A percentile compares a stretch with the other conserved stretches of the same genome.
phyloP scores from a whole-genome alignment of 2,888 invertebrate genomes.

The Diploptera punctata region DNA sequence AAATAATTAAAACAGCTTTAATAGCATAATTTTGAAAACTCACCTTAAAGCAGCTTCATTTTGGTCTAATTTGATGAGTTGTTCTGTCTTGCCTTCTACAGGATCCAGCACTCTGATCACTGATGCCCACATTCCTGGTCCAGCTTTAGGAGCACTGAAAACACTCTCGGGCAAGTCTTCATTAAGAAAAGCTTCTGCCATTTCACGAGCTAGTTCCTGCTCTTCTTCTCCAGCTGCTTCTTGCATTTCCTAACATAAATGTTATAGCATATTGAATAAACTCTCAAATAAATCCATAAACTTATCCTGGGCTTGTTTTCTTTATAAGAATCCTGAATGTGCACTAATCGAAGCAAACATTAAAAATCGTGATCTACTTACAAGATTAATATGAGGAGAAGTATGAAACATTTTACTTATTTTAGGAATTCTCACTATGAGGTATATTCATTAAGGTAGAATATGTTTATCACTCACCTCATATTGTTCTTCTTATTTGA shows the following conservation, averaged over 20 bases:
- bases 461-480: too few relatives aligned
- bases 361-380: too few relatives aligned
- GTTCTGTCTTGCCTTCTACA: constrained; percentile 77
- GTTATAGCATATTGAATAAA: not conserved
- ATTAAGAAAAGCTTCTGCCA: constrained; percentile 96
- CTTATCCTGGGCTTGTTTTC: too few relatives aligned
- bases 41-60: constrained; percentile 94
- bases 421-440: too few relatives aligned
- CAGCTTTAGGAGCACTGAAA: constrained; percentile 97
- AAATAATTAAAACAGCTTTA: too few relatives aligned
- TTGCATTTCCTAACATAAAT: constrained; percentile 78
- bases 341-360: too few relatives aligned
- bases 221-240: constrained; percentile 97
- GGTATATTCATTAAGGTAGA: too few relatives aligned
- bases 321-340: too few relatives aligned
- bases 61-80: constrained; percentile 84
- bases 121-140: constrained; percentile 95
- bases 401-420: too few relatives aligned
- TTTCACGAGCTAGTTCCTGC: constrained; percentile 90
- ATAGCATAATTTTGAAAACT: not conserved
- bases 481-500: too few relatives aligned
- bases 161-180: constrained; percentile 93
- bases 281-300: not conserved
- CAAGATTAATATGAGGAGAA: too few relatives aligned
- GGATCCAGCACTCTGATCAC: constrained; percentile 88